Percentiles rank a stretch among this genome's conserved stretches.
These are phyloP conservation scores for Lordiphosa stackelbergi DNA, from an alignment of 1,140 invertebrate genomes.

Conservation along the genomic window DNA sequence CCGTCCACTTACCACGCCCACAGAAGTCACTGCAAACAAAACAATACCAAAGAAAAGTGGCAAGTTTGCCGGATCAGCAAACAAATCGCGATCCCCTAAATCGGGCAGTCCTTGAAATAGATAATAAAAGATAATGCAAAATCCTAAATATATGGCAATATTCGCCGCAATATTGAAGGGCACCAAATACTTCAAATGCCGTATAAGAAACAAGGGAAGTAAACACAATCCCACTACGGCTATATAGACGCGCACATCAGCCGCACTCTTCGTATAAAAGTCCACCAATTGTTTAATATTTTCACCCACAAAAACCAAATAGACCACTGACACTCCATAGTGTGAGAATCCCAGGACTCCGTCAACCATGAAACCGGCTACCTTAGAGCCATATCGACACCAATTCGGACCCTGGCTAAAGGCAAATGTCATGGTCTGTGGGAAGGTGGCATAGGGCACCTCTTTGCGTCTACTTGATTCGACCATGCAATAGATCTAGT, in stretches of 20 bases:
- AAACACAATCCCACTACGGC: constrained; percentile 3
- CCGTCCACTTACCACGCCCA: constrained; percentile 42
- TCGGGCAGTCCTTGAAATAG: constrained; percentile 22
- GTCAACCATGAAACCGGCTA: constrained; percentile 19
- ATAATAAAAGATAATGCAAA: constrained; percentile 29
- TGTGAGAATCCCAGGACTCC: constrained; percentile 15
- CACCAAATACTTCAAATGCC: constrained; percentile 37
- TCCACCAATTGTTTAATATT: constrained; percentile 25
- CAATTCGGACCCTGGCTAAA: constrained; percentile 26
- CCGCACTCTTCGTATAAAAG: not conserved
- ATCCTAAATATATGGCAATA: constrained; percentile 17
- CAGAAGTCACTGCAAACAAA: constrained; percentile 31
- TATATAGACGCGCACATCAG: constrained; percentile 19
- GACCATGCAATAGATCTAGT: constrained; percentile 36
- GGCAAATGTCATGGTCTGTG: constrained; percentile 26
- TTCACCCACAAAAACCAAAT: constrained; percentile 31
- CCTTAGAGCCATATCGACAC: constrained; percentile 10
- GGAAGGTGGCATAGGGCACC: constrained; percentile 25
- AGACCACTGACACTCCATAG: constrained; percentile 36
- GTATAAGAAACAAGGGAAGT: constrained; percentile 27
- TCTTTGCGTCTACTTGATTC: constrained; percentile 24
- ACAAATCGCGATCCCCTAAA: constrained; percentile 10
- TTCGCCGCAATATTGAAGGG: constrained; percentile 28
- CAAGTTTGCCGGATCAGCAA: not conserved
- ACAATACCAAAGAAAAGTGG: constrained; percentile 33